Conservation (phyloP, 1,140 invertebrate species). For the Pogonomyrmex californicus region DNA sequence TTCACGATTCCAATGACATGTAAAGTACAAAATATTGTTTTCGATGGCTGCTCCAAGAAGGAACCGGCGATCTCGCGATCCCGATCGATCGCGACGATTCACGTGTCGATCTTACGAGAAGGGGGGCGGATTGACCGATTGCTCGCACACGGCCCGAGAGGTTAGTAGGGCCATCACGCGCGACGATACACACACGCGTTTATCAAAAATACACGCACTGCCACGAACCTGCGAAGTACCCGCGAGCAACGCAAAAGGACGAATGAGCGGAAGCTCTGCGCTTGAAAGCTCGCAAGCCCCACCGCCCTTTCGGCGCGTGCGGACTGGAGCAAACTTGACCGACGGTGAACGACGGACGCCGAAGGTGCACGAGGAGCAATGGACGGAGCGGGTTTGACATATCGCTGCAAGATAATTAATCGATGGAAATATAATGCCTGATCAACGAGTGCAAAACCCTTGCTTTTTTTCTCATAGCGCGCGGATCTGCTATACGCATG, state of each 20-base stretch:
- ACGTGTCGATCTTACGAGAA: not conserved
- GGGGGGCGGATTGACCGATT: not conserved
- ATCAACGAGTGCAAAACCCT: conserved; percentile 58
- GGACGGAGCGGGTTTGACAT: conserved; percentile 66
- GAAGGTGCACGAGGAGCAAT: conserved; percentile 77
- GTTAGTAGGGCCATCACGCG: conserved; percentile 1
- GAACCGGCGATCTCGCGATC: not conserved
- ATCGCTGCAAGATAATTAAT: conserved; percentile 75
- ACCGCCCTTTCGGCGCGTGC: conserved; percentile 73
- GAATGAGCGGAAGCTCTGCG: conserved; percentile 79
- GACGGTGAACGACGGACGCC: conserved; percentile 66
- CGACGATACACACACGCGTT: conserved; percentile 31
- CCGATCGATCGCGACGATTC: not conserved
- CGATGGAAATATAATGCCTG: conserved; percentile 75
- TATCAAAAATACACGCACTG: conserved; percentile 19
- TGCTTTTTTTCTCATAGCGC: conserved; percentile 11
- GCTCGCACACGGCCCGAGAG: not conserved
- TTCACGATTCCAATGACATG: not conserved
- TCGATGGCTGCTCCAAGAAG: conserved; percentile 33
- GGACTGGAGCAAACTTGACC: conserved; percentile 68
- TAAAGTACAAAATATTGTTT: not conserved
- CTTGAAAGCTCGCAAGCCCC: conserved; percentile 79
- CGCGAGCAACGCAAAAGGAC: conserved; percentile 78
- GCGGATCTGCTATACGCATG: not conserved
- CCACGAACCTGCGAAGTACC: conserved; percentile 46